These are phyloP conservation scores for Apodemus speciosus DNA, from an alignment of 2,113 vertebrate species.

Conservation along the genomic window DNA sequence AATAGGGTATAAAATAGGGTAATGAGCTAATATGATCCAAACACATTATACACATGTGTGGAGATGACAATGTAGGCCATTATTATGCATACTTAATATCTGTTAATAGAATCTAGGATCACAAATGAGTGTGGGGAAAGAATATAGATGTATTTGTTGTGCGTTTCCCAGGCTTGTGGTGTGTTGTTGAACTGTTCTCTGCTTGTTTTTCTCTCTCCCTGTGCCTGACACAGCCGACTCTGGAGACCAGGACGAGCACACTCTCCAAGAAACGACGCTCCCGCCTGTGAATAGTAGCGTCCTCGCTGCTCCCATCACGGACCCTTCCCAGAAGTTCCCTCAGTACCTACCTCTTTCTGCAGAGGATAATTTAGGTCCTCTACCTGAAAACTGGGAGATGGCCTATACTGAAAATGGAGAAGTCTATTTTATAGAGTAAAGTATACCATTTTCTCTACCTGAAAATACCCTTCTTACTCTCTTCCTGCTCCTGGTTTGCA, in stretches of 20 bases:
- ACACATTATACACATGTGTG: background rate
- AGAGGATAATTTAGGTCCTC: constrained; percentile 96
- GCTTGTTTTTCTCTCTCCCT: background rate
- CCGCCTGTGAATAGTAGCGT: constrained; percentile 84
- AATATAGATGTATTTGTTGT: background rate
- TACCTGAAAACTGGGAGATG: constrained; percentile 99
- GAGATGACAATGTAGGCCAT: background rate
- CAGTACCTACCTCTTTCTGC: constrained; percentile 95
- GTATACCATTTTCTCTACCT: constrained; percentile 73
- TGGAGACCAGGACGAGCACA: constrained; percentile 94
- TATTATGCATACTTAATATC: background rate
- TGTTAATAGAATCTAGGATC: background rate
- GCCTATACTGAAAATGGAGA: constrained; percentile 99
- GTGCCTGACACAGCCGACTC: constrained; percentile 89
- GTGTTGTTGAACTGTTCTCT: background rate
- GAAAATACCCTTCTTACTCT: background rate
- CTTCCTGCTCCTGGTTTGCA: background rate
- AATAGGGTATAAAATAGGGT: background rate
- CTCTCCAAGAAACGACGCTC: constrained; percentile 84
- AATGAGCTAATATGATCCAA: background rate
- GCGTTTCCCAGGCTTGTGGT: background rate
- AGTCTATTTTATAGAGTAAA: constrained; percentile 99
- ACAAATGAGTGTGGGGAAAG: background rate
- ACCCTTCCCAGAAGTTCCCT: constrained; percentile 96
- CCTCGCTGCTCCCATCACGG: constrained; percentile 94